Base-by-base conservation (phyloP, 2,113 vertebrate genomes). In the Oncorhynchus mykiss region DNA sequence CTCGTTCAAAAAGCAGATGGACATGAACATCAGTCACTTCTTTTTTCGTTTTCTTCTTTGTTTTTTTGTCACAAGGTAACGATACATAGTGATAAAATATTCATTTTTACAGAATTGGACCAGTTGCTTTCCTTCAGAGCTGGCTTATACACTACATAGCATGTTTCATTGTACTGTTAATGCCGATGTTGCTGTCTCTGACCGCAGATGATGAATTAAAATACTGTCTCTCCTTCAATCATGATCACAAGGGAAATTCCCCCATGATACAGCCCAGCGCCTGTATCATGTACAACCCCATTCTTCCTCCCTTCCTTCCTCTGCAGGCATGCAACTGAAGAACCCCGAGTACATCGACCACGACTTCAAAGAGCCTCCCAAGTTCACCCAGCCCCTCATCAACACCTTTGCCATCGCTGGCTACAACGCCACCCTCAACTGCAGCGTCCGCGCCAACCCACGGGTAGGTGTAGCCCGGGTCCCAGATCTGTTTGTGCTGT, bases 371-470 rank as follows among this genome's bases (percentile, higher is more conserved):
- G 97, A 99, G 86, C 84, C 94, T 0, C 97, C 98, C 0, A 88
- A 93, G 80, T 98, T 98, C 87, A 99, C 98, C 0, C 98, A 99
- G 85, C 96, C 97, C 4, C 91, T 99, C 79, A 89, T 97, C 77
- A 95, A 98, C 89, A 98, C 96, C 0, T 95, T 93, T 4, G 97
- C 97, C 0, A 77, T 99, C 0, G 95, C 97, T 14, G 98, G 98
- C 31, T 99, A 99, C 91, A 99, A 98, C 0, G 82, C 97, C 34
- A 96, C 96, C 34, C 92, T 99, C 73, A 98, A 99, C 93, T 99
- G 98, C 91, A 98, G 97, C 0, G 95, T 99, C 31, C 93, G 98
- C 29, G 98, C 96, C 79, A 97, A 98, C 77, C 98, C 98, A 69
- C 96, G 95, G 96, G 97, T 99, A 95, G 60, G 79, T 88, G 51